Evolutionary conservation across 2,888 invertebrate genomes (phyloP), one percentile per base, ranked within the genome.

Genomic region (Rotaria macrura): DNA sequence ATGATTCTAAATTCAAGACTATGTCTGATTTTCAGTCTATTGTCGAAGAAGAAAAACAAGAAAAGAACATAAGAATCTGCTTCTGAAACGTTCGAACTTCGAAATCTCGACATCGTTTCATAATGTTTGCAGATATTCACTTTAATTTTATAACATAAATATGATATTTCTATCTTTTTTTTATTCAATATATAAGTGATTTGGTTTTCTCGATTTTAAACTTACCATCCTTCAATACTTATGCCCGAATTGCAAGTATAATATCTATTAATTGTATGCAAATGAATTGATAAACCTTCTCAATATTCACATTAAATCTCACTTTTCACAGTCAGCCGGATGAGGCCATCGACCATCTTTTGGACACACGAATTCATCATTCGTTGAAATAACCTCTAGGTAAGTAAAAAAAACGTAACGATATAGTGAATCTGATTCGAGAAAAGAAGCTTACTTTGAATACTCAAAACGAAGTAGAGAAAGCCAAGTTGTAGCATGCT

Each of bases 281-380:
- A n/a, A n/a, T n/a, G n/a, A n/a, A n/a, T n/a, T n/a, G n/a, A n/a
- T n/a, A n/a, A n/a, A 34, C 4, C 38, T 65, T 29, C 29, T n/a
- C 2, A 17, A 1, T 72, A 9, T 72, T 43, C 25, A 43, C 14
- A 40, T 79, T 6, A 10, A 25, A 79, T 43, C 25, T 74, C 23
- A 79, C 79, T 79, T 79, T 79, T 79, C 79, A 43, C 79, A 79
- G 43, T 79, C 79, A n/a, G 3, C 2, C 23, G 79, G 79, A 79
- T 79, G 25, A 43, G 79, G 79, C 79, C 79, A 79, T 79, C 79
- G 40, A 14, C 79, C 79, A 79, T 79, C 79, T 79, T 40, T n/a
- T 4, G 79, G 79, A n/a, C 79, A 79, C 3, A 43, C 43, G n/a
- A 79, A 79, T n/a, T 79, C 79, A 65, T 34, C 34, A 4, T 3